Conservation (phyloP, 2,113 vertebrate species). For the Cyphomyrus plagiostoma region DNA sequence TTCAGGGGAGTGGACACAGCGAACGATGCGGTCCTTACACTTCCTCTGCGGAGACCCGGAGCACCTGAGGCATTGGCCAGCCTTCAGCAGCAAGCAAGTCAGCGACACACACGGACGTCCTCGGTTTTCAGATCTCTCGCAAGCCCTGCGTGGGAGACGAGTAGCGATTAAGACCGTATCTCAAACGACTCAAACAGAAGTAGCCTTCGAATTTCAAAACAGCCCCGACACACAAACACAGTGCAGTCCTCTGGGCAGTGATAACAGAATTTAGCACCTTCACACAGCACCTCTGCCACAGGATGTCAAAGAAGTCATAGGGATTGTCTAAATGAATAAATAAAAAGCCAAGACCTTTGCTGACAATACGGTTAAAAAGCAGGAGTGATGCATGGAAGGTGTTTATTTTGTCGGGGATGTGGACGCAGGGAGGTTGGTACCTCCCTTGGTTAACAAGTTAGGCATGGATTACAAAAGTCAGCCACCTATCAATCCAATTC, state of each 20-base stretch:
- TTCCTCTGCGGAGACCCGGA: not conserved
- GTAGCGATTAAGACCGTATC: slow-evolving; percentile 1
- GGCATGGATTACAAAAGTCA: not conserved
- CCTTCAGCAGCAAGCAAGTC: not conserved
- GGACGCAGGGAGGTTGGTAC: not conserved
- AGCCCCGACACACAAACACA: not conserved
- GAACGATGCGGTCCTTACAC: not conserved
- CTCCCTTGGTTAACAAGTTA: not conserved
- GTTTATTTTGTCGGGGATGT: not conserved
- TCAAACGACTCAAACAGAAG: not conserved
- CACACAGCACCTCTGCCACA: not conserved
- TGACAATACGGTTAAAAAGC: not conserved
- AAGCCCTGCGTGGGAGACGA: slow-evolving; percentile 15
- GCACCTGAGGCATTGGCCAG: not conserved
- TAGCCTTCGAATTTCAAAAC: not conserved
- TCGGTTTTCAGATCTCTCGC: not conserved
- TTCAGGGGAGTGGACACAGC: not conserved
- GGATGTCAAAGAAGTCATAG: not conserved
- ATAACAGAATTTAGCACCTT: slow-evolving; percentile 4
- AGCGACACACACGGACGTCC: not conserved
- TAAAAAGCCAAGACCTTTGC: not conserved
- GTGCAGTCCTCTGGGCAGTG: not conserved
- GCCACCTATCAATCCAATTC: not conserved
- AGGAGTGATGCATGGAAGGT: not conserved
- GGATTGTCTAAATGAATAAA: not conserved